Base-by-base conservation (phyloP, 1,140 invertebrate genomes). In the Rhagoletis pomonella region DNA sequence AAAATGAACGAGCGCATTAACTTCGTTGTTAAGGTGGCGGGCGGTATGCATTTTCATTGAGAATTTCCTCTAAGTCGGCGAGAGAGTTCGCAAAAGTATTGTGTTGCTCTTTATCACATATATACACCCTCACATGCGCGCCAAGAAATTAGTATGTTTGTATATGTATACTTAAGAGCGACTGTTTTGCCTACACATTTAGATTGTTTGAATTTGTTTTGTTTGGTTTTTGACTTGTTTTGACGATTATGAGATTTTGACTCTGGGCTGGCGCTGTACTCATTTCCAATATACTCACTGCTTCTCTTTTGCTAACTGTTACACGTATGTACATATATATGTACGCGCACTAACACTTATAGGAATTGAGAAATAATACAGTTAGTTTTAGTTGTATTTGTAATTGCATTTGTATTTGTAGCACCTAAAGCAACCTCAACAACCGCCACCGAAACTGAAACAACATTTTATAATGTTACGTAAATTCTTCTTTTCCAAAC, bases 401-500 rank as follows among this genome's bases (percentile, higher is more conserved):
- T 81, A 81, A 81, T 58, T 81, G 42, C 55, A 5, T 1, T 81
- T 81, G 73, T 81, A 81, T 50, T n/a, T 29, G 73, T 81, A 81
- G 73, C 47, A 55, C 73, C 73, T 67, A 81, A 81, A 81, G 73
- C 73, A 81, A 81, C 14, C 84, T 85, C 86, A 86, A 86, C 86
- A 67, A 86, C 60, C 19, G 50, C 19, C 47, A 29, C 47, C 47
- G n/a, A 85, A 85, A 85, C 29, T 85, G 60, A 67, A 86, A 86
- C 59, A 86, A 67, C 55, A 85, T 62, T 59, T 65, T 67, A 42
- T 86, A 62, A 86, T 62, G 64, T 86, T 86, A 86, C 86, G 86
- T 86, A 86, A 86, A 86, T 69, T 85, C 84, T 85, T 85, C 59
- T 69, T 86, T 44, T 86, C 86, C 86, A 86, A 86, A 86, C 86